phyloP scores from a whole-genome alignment of 2,113 vertebrate genomes.

The Petromus typicus region DNA sequence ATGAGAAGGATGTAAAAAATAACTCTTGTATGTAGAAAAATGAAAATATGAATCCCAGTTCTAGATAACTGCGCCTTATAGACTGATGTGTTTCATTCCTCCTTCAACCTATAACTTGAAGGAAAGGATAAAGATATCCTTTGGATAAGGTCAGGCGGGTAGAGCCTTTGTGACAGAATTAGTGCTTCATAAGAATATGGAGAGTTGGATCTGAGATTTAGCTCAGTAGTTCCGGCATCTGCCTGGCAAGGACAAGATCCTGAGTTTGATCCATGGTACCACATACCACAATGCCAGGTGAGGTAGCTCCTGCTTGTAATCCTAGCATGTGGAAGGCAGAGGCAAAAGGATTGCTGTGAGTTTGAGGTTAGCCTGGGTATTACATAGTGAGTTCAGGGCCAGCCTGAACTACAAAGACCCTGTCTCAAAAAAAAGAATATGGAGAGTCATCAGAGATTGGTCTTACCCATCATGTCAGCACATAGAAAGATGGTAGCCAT shows the following conservation, averaged over 20 bases:
- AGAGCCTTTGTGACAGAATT: not conserved
- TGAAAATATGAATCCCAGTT: not conserved
- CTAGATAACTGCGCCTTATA: too few relatives aligned
- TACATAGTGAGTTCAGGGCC: too few relatives aligned
- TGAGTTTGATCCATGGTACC: too few relatives aligned
- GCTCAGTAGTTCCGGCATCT: too few relatives aligned
- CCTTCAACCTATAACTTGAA: not conserved
- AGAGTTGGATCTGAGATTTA: not conserved
- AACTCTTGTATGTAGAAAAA: constrained; percentile 18
- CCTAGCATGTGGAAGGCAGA: too few relatives aligned
- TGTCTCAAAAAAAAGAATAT: too few relatives aligned
- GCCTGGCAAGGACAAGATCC: too few relatives aligned
- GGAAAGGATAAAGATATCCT: not conserved
- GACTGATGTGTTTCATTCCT: not conserved
- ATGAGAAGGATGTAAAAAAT: not conserved
- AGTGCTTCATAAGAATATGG: not conserved
- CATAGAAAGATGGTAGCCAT: not conserved
- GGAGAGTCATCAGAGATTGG: not conserved
- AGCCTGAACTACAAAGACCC: too few relatives aligned
- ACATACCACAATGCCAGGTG: too few relatives aligned
- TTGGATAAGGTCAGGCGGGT: not conserved
- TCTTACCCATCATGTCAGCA: not conserved
- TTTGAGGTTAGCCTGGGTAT: too few relatives aligned
- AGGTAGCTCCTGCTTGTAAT: too few relatives aligned
- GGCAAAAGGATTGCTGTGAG: too few relatives aligned